Conservation (phyloP, 2,888 invertebrate species). For the Amiota minor region DNA sequence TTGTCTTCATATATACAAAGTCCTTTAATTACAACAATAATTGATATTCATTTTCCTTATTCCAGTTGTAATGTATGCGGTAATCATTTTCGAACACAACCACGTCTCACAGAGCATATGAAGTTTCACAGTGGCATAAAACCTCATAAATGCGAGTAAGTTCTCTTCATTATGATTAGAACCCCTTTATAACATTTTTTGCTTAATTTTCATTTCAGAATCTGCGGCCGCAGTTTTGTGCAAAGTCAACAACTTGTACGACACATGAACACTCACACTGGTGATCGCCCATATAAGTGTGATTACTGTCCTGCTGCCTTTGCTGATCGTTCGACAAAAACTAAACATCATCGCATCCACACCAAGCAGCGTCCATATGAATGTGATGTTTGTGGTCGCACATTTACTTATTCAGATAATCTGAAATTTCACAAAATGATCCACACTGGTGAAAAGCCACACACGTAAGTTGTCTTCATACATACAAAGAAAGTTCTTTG, state of each 20-base stretch:
- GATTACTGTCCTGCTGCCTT: slow-evolving; percentile 72
- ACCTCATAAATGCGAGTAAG: slow-evolving; percentile 72
- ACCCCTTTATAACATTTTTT: too few species aligned
- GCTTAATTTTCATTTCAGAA: slow-evolving; percentile 50
- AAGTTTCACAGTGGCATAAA: slow-evolving; percentile 71
- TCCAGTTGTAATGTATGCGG: slow-evolving; percentile 71
- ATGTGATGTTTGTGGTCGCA: slow-evolving; percentile 69
- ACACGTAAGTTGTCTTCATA: slow-evolving; percentile 59
- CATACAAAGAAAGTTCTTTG: too few species aligned
- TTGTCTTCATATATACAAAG: too few species aligned
- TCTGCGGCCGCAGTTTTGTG: slow-evolving; percentile 71
- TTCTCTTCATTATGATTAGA: slow-evolving; percentile 9
- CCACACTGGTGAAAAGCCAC: slow-evolving; percentile 71
- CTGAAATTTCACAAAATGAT: slow-evolving; percentile 71
- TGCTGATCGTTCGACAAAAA: slow-evolving; percentile 73
- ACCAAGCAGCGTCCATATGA: slow-evolving; percentile 71
- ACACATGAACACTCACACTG: slow-evolving; percentile 73
- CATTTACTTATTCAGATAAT: slow-evolving; percentile 71
- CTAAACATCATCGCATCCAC: slow-evolving; percentile 72
- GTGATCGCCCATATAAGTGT: slow-evolving; percentile 72
- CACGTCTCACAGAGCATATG: slow-evolving; percentile 71
- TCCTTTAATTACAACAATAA: too few species aligned
- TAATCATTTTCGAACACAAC: slow-evolving; percentile 70
- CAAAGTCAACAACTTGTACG: slow-evolving; percentile 72
- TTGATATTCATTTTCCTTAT: background rate